phyloP scores from a whole-genome alignment of 1,140 invertebrate genomes.

The Bombus polaris region DNA sequence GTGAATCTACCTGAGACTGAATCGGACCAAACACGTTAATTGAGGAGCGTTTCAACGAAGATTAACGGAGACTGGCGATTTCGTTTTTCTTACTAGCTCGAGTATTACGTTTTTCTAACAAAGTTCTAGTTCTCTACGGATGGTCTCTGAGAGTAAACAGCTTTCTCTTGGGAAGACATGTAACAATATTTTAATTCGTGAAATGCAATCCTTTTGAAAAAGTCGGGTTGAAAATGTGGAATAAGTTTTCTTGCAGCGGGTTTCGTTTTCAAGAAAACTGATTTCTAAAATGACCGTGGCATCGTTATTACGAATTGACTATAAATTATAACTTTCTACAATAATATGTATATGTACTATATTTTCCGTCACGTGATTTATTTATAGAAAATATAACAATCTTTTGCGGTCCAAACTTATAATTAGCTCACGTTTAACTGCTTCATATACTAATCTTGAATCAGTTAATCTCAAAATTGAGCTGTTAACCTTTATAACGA shows the following conservation, averaged over 20 bases:
- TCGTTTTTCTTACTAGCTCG: neutral
- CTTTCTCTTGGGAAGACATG: neutral
- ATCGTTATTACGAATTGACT: neutral
- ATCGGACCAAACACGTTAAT: too few species aligned
- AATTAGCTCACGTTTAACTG: neutral
- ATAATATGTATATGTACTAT: neutral
- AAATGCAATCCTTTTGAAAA: neutral
- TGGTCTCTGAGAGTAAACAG: neutral
- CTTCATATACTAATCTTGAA: neutral
- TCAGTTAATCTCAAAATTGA: neutral
- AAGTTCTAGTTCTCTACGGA: neutral
- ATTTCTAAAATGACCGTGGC: neutral
- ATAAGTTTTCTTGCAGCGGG: neutral
- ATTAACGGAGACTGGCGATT: neutral
- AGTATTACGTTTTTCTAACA: neutral
- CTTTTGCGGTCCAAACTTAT: neutral
- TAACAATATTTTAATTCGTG: neutral
- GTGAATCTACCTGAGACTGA: too few species aligned
- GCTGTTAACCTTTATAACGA: neutral
- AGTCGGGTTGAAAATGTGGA: neutral
- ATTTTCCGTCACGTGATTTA: rapidly evolving
- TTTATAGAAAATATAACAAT: neutral
- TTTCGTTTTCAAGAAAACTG: neutral
- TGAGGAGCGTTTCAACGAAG: too few species aligned
- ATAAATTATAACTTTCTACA: neutral